Base-by-base conservation (phyloP, 2,888 invertebrate genomes). In the Hermaeophaga mercurialis region DNA sequence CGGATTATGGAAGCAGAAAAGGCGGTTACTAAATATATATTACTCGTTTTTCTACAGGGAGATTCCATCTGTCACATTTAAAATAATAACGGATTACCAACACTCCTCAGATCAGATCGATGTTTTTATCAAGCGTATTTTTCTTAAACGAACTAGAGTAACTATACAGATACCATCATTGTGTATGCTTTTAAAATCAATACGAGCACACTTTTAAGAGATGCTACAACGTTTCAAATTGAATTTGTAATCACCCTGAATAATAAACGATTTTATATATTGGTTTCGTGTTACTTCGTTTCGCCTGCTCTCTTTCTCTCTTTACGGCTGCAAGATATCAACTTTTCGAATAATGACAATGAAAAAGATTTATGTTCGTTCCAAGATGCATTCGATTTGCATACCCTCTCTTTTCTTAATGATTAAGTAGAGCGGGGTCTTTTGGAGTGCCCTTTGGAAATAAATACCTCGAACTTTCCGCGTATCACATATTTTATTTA, bases 1-100 rank as follows among this genome's bases (percentile, higher is more conserved):
- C 45, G 43, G 52, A 47, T 56, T 56, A 56, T 56, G 56, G 45
- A 56, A 50, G 56, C 56, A 50, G 52, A 52, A 56, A 56, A 47
- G 56, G 52, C 56, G 46, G 52, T 17, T 56, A 38, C 48, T 48
- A 48, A 48, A 48, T 22, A 48, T 48, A 48, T 48, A 43, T 43
- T 43, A 43, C 24, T 24, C 43, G 43, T 8, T 22, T 43, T 24
- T 14, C 12, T 43, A 43, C 12, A 39, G 39, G 39, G 39, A 8
- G 7, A 39, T 39, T 19, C 19, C 6, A 22, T 22, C 22, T 22
- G 22, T 22, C n/a, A n/a, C n/a, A n/a, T n/a, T n/a, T n/a, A n/a
- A n/a, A n/a, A n/a, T n/a, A n/a, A n/a, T n/a, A n/a, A n/a, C n/a
- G n/a, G n/a, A n/a, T n/a, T n/a, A n/a, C n/a, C n/a, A n/a, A n/a